phyloP scores from a whole-genome alignment of 1,140 invertebrate genomes.

The Drosophila persimilis region DNA sequence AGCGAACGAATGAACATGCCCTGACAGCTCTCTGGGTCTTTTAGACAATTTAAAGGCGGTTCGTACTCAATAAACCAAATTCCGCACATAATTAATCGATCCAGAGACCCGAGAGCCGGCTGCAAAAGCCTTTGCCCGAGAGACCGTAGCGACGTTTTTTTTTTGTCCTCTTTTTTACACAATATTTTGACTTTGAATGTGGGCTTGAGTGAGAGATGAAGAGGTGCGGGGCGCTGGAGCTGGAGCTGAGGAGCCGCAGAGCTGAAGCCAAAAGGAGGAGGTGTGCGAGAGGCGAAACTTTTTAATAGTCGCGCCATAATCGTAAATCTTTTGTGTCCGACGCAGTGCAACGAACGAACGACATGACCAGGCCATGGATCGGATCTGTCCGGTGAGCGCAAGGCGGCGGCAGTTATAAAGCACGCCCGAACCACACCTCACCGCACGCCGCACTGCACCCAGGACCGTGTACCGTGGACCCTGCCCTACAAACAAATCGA shows the following conservation, averaged over 20 bases:
- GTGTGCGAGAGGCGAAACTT: slow-evolving; percentile 77
- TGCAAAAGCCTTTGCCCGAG: slow-evolving; percentile 27
- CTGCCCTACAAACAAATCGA: slow-evolving; percentile 69
- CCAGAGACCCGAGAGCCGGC: slow-evolving; percentile 39
- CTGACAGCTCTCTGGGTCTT: slow-evolving; percentile 74
- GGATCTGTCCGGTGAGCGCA: slow-evolving; percentile 9
- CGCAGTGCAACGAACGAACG: slow-evolving; percentile 70
- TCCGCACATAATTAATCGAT: slow-evolving; percentile 81
- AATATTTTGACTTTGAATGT: slow-evolving; percentile 74
- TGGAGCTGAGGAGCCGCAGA: too few relatives aligned
- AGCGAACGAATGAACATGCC: slow-evolving; percentile 35
- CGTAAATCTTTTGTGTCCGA: slow-evolving; percentile 81
- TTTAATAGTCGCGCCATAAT: slow-evolving; percentile 81
- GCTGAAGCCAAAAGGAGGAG: slow-evolving; percentile 24
- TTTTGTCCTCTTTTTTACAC: slow-evolving; percentile 42
- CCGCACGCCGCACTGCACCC: too few relatives aligned
- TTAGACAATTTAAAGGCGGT: slow-evolving; percentile 81
- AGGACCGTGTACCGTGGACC: slow-evolving; percentile 1
- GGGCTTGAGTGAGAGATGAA: slow-evolving; percentile 57
- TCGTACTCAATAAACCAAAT: slow-evolving; percentile 82
- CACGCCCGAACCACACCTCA: slow-evolving; percentile 1
- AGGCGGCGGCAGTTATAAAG: slow-evolving; percentile 34
- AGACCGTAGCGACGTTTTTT: slow-evolving; percentile 7
- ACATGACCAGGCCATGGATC: slow-evolving; percentile 62
- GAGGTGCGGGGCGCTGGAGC: slow-evolving; percentile 1